Conservation (phyloP, 1,140 invertebrate species). For the Papilio xuthus region DNA sequence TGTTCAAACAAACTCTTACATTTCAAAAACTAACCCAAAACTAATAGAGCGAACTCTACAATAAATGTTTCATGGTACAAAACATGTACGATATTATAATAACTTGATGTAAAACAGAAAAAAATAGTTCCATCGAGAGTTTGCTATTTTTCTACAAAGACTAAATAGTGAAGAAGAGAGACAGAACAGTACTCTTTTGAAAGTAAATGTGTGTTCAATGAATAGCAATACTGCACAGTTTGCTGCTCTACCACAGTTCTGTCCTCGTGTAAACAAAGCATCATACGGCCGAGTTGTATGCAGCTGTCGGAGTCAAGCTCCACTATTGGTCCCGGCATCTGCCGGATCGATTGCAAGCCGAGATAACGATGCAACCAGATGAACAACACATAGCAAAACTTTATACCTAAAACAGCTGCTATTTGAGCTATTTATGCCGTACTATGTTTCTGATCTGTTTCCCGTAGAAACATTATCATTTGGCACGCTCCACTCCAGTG, state of each 20-base stretch:
- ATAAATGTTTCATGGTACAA: not conserved
- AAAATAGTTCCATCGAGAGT: not conserved
- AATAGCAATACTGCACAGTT: not conserved
- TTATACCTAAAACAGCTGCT: not conserved
- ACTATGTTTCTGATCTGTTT: not conserved
- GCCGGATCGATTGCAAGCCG: conserved; percentile 50
- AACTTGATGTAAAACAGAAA: not conserved
- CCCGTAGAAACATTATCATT: not conserved
- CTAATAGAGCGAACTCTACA: too few species aligned
- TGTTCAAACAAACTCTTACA: not conserved
- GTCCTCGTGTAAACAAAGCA: not conserved
- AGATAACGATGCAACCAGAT: conserved; percentile 49
- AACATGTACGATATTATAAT: not conserved
- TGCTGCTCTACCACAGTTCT: not conserved
- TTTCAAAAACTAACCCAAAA: not conserved
- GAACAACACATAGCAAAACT: conserved; percentile 41
- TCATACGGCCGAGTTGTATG: not conserved
- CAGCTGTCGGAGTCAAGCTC: conserved; percentile 48
- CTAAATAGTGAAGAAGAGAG: not conserved
- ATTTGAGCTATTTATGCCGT: not conserved
- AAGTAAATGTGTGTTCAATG: not conserved
- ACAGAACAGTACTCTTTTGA: not conserved
- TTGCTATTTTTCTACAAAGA: too few species aligned
- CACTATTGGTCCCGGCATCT: conserved; percentile 52
- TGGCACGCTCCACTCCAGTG: too few species aligned